These are phyloP conservation scores for Felis chaus DNA, from an alignment of 2,113 vertebrate species.

Conservation along the genomic window DNA sequence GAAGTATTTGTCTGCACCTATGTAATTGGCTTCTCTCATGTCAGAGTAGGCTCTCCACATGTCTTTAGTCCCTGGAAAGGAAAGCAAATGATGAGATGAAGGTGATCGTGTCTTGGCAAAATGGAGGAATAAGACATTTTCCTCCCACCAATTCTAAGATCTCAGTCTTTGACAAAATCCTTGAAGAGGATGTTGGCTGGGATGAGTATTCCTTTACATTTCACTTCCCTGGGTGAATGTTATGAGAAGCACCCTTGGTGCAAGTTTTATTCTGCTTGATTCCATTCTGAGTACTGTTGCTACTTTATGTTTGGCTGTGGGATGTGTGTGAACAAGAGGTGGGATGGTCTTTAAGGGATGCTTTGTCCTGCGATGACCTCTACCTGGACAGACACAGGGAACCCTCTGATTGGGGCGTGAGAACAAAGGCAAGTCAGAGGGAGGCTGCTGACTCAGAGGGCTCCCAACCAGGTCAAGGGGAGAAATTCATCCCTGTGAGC, in stretches of 20 bases:
- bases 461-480: not conserved
- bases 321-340: not conserved
- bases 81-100: not conserved
- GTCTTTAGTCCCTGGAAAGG: conserved; percentile 49
- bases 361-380: not conserved
- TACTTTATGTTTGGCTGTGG: not conserved
- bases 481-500: not conserved
- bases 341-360: not conserved
- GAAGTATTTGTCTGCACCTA: conserved; percentile 45
- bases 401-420: not conserved
- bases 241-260: not conserved
- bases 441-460: not conserved
- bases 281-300: not conserved
- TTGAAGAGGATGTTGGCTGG: not conserved
- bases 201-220: not conserved
- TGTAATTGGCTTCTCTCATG: conserved; percentile 54
- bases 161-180: not conserved
- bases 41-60: conserved; percentile 52
- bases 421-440: not conserved
- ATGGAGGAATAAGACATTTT: not conserved
- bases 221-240: not conserved
- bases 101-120: not conserved
- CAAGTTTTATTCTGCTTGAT: not conserved
- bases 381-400: not conserved
- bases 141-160: not conserved